Percentiles rank a stretch among this genome's conserved stretches.
Evolutionary conservation across 2,797 vertebrate genomes (phyloP).

Genomic region (Tapirus indicus): DNA sequence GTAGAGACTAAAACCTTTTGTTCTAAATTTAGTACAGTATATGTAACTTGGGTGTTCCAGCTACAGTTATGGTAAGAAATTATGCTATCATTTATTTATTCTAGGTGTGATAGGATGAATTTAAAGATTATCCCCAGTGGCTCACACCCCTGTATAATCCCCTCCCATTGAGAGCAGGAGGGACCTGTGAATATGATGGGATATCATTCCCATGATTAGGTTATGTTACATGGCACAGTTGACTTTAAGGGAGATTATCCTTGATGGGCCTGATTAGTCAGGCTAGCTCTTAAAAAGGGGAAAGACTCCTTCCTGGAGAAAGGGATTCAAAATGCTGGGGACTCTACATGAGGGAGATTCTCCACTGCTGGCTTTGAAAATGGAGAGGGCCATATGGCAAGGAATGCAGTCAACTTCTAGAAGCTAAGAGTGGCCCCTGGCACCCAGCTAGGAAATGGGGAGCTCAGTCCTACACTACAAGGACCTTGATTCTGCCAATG

Average conservation of each 20-base stretch:
- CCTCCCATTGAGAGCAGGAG: background rate
- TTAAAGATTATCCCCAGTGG: background rate
- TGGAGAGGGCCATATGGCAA: background rate
- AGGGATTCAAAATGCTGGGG: background rate
- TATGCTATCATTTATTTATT: background rate
- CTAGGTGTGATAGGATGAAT: background rate
- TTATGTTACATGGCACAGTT: background rate
- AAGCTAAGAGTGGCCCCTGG: background rate
- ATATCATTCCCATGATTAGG: background rate
- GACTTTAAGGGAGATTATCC: background rate
- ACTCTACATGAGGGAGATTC: background rate
- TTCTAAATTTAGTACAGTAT: slow-evolving; percentile 19
- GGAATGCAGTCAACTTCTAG: background rate
- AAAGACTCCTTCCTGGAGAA: background rate
- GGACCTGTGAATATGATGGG: background rate
- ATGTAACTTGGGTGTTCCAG: background rate
- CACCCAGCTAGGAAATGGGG: background rate
- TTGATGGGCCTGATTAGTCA: background rate
- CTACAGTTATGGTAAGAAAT: background rate
- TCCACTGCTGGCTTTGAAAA: background rate
- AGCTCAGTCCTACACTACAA: background rate
- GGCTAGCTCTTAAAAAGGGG: background rate
- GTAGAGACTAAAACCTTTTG: background rate
- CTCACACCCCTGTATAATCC: background rate
- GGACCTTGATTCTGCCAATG: background rate